Percentiles rank a stretch among this genome's conserved stretches.
Evolutionary conservation across 1,140 invertebrate genomes (phyloP).

Genomic region (Eubasilissa regina): DNA sequence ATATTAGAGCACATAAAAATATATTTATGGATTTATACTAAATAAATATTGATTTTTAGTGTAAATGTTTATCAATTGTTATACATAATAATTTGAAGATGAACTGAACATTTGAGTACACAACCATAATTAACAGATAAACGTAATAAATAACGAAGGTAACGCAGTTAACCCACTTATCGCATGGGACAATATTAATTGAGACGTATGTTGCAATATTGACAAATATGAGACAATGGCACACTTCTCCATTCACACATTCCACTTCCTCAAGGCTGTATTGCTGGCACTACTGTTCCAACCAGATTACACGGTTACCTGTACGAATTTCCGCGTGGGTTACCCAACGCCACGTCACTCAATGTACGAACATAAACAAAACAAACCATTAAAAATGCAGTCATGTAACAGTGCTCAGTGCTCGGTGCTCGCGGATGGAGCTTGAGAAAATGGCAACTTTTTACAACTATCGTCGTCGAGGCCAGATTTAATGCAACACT

Average conservation of each 20-base stretch:
- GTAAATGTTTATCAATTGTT: no score
- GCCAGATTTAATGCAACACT: conserved; percentile 5
- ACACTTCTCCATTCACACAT: conserved; percentile 37
- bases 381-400: conserved; percentile 19
- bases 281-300: background rate
- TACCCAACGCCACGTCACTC: conserved; percentile 7
- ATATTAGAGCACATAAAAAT: no score
- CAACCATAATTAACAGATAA: background rate
- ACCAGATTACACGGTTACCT: conserved; percentile 18
- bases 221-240: conserved; percentile 34
- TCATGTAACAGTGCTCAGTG: conserved; percentile 29
- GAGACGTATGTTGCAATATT: conserved; percentile 33
- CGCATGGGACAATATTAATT: conserved; percentile 15
- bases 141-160: no score
- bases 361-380: conserved; percentile 23
- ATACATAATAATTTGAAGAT: no score
- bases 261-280: conserved; percentile 32
- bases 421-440: background rate
- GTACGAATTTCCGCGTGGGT: conserved; percentile 26
- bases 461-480: conserved; percentile 21
- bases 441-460: conserved; percentile 17
- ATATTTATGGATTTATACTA: no score
- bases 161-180: background rate
- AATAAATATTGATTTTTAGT: no score
- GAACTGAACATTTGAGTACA: background rate